These are phyloP conservation scores for Procambarus clarkii DNA, from an alignment of 1,140 invertebrate species.

Conservation along the genomic window DNA sequence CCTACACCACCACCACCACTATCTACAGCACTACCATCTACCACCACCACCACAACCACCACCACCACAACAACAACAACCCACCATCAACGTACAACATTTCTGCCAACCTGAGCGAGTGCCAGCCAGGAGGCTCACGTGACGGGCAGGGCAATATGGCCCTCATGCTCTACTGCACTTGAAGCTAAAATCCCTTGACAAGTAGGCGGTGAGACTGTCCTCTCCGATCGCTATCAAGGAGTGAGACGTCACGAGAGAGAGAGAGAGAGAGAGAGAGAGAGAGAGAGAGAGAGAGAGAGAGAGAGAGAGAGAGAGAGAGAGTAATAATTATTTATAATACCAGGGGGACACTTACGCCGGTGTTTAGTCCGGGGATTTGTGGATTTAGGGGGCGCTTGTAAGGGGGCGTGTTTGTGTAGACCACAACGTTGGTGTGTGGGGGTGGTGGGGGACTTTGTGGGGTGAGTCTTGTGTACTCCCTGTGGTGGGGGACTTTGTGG, in stretches of 20 bases:
- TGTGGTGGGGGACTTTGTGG: too few relatives aligned
- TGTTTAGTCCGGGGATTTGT: too few relatives aligned
- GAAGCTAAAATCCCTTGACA: slow-evolving; percentile 14
- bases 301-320: too few relatives aligned
- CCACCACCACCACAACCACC: not conserved
- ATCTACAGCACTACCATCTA: too few relatives aligned
- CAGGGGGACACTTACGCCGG: not conserved
- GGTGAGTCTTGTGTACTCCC: too few relatives aligned
- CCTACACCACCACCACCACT: not conserved
- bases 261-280: too few relatives aligned
- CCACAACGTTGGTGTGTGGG: too few relatives aligned
- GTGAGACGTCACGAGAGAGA: slow-evolving; percentile 8
- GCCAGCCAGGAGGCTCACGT: not conserved
- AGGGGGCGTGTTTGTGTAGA: too few relatives aligned
- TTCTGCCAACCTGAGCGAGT: not conserved
- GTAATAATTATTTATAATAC: slow-evolving; percentile 20
- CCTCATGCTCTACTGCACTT: slow-evolving; percentile 35
- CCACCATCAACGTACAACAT: not conserved
- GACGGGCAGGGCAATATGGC: not conserved
- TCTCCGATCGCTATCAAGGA: slow-evolving; percentile 16
- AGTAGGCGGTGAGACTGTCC: slow-evolving; percentile 38
- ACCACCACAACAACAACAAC: too few relatives aligned
- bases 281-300: too few relatives aligned
- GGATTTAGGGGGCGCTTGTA: too few relatives aligned
- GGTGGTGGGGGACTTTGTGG: too few relatives aligned